phyloP scores from a whole-genome alignment of 2,113 vertebrate genomes.

The Globicephala melas region DNA sequence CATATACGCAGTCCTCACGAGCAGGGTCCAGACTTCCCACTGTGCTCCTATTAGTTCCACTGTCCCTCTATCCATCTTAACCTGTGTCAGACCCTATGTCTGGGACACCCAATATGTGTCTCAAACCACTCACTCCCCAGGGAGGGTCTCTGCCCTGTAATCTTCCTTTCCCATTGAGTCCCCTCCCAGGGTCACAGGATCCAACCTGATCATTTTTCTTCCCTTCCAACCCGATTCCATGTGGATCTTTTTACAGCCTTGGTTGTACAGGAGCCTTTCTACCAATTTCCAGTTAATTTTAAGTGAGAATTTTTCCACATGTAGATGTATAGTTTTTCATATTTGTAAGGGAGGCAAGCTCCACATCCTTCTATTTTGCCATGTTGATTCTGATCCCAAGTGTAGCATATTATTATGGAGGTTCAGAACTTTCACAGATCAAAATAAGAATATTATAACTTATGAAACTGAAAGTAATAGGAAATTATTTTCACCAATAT shows the following conservation, averaged over 20 bases:
- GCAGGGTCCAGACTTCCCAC: background rate
- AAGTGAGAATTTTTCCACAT: background rate
- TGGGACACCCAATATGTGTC: background rate
- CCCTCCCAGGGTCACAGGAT: background rate
- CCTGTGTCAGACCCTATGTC: background rate
- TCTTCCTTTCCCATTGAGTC: background rate
- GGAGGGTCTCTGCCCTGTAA: background rate
- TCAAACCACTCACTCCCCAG: background rate
- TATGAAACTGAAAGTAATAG: background rate
- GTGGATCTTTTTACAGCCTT: background rate
- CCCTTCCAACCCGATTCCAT: background rate
- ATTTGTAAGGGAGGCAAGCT: background rate
- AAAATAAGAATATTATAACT: background rate
- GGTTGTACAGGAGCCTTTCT: background rate
- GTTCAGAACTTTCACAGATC: background rate
- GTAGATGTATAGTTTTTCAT: background rate
- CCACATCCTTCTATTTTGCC: background rate
- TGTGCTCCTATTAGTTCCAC: background rate
- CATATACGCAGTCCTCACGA: background rate
- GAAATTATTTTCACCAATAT: background rate
- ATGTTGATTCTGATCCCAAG: background rate
- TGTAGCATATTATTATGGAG: background rate
- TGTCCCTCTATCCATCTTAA: background rate
- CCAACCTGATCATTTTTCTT: background rate
- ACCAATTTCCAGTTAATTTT: background rate